phyloP scores from a whole-genome alignment of 1,140 invertebrate species.

The Drosophila tsacasi region DNA sequence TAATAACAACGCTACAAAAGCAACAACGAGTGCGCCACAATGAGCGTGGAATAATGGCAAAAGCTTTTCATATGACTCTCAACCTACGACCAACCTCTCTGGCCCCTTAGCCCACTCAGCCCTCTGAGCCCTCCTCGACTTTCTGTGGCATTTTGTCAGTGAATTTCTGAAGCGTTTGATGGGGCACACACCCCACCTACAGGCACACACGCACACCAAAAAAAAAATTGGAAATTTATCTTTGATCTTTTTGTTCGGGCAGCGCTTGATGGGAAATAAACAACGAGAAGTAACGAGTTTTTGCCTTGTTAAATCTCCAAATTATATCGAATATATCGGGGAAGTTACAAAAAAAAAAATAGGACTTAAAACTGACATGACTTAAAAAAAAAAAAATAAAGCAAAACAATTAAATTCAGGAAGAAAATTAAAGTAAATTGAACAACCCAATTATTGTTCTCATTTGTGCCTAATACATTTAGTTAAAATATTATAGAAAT shows the following conservation, averaged over 20 bases:
- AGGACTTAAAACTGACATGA: no score
- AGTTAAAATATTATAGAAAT: no score
- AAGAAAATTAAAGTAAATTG: no score
- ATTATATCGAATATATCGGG: slow-evolving; percentile 30
- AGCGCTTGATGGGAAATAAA: slow-evolving; percentile 63
- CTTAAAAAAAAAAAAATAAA: not conserved
- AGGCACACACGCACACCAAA: slow-evolving; percentile 3
- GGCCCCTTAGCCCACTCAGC: no score
- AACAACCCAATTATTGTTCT: no score
- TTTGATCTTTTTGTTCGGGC: slow-evolving; percentile 78
- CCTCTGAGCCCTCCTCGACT: not conserved
- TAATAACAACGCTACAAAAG: slow-evolving; percentile 65
- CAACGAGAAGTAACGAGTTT: slow-evolving; percentile 52
- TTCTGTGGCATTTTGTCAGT: slow-evolving; percentile 64
- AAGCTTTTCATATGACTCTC: slow-evolving; percentile 71
- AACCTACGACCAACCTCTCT: not conserved
- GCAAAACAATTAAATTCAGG: slow-evolving; percentile 19
- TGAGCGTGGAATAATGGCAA: slow-evolving; percentile 71
- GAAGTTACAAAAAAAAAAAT: not conserved
- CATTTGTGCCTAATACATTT: no score
- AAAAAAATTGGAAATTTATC: slow-evolving; percentile 80
- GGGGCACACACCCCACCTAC: slow-evolving; percentile 52
- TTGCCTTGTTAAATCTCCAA: slow-evolving; percentile 28
- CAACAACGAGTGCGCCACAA: slow-evolving; percentile 57
- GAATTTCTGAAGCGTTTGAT: slow-evolving; percentile 70